phyloP scores from a whole-genome alignment of 1,140 invertebrate genomes.

The Mylabris phalerata region DNA sequence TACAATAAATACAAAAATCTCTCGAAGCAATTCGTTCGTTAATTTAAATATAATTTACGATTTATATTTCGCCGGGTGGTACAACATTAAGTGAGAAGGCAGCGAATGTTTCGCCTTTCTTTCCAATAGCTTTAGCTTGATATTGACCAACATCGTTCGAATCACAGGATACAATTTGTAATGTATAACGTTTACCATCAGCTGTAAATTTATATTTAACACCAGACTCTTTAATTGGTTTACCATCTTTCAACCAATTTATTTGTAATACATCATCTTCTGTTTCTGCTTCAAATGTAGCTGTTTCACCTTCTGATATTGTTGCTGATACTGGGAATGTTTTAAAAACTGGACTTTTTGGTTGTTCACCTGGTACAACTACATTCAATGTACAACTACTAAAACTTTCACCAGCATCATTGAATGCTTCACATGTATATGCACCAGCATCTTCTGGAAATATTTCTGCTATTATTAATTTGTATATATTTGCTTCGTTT shows the following conservation, averaged over 20 bases:
- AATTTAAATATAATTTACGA: constrained; percentile 18
- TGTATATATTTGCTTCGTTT: constrained; percentile 84
- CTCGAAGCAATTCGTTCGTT: constrained; percentile 38
- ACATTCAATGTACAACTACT: constrained; percentile 84
- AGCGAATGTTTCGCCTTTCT: constrained; percentile 71
- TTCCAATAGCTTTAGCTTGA: constrained; percentile 75
- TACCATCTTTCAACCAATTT: constrained; percentile 86
- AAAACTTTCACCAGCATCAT: constrained; percentile 89
- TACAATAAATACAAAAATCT: constrained; percentile 29
- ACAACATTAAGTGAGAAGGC: constrained; percentile 82
- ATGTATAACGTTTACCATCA: constrained; percentile 67
- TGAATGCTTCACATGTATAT: constrained; percentile 95
- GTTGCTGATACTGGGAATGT: constrained; percentile 87
- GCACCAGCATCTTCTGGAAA: constrained; percentile 90
- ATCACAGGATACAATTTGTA: constrained; percentile 69
- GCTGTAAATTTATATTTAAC: constrained; percentile 74
- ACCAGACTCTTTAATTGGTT: constrained; percentile 63
- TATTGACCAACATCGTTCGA: constrained; percentile 85
- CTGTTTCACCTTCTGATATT: constrained; percentile 71
- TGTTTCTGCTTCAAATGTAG: constrained; percentile 73
- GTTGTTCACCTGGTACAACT: constrained; percentile 77
- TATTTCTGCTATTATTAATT: constrained; percentile 85
- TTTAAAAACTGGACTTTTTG: constrained; percentile 74
- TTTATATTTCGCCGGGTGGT: constrained; percentile 35
- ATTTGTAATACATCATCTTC: constrained; percentile 56